Conservation (phyloP, 2,113 vertebrate genomes). For the Felis catus region F.catus_Fca126_mat1.0 CM031413.1:59033001-59033500, state of each 20-base stretch:
- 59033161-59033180: too few relatives aligned
- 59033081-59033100: rapidly evolving
- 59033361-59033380: not conserved
- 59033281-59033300: not conserved
- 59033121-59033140: not conserved
- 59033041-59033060: not conserved
- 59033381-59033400: not conserved
- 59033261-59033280: rapidly evolving
- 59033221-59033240: not conserved
- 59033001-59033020: not conserved
- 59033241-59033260: not conserved
- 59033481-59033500: not conserved
- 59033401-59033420: not conserved
- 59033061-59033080: too few relatives aligned
- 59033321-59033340: not conserved
- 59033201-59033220: not conserved
- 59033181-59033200: not conserved
- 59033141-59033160: rapidly evolving
- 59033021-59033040: not conserved
- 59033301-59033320: rapidly evolving
- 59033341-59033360: not conserved
- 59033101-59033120: rapidly evolving
- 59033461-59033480: rapidly evolving
- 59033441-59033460: not conserved
- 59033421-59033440: not conserved